Percentiles rank a stretch among this genome's conserved stretches.
phyloP scores from a whole-genome alignment of 2,888 invertebrate species.

The Spilosoma lubricipeda region DNA sequence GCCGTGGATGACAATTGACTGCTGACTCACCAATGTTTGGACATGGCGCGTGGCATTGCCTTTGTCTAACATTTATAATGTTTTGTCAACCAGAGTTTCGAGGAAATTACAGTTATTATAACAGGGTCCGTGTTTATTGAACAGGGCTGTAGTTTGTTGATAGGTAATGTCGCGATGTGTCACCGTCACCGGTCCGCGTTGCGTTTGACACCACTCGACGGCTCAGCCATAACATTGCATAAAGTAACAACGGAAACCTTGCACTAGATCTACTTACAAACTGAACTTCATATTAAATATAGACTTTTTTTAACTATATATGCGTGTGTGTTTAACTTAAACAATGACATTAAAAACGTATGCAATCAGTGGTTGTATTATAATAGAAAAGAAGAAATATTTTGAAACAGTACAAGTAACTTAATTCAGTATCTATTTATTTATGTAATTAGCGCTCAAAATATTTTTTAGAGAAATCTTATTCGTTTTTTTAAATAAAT shows the following conservation, averaged over 20 bases:
- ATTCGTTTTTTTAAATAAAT: not conserved
- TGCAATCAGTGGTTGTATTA: too few relatives aligned
- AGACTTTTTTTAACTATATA: not conserved
- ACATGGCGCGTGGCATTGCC: constrained; percentile 81
- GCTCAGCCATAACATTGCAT: constrained; percentile 47
- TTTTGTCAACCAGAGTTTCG: constrained; percentile 78
- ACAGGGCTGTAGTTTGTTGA: constrained; percentile 49
- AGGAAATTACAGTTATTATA: constrained; percentile 67
- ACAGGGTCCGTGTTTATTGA: constrained; percentile 70
- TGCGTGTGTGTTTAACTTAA: not conserved
- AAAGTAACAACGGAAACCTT: not conserved
- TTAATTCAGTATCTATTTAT: too few relatives aligned
- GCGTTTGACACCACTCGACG: constrained; percentile 18
- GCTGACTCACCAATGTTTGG: constrained; percentile 76
- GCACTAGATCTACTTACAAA: not conserved
- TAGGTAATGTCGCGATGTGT: constrained; percentile 40
- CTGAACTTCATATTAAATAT: not conserved
- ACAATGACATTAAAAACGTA: too few relatives aligned
- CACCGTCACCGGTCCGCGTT: constrained; percentile 25
- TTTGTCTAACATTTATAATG: constrained; percentile 68
- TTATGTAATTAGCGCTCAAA: too few relatives aligned
- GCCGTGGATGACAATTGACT: constrained; percentile 27
- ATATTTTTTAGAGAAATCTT: too few relatives aligned
- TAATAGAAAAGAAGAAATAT: too few relatives aligned
- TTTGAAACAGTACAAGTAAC: too few relatives aligned